These are phyloP conservation scores for Chironomus striatipennis DNA, from an alignment of 1,140 invertebrate genomes.

Conservation along the genomic window DNA sequence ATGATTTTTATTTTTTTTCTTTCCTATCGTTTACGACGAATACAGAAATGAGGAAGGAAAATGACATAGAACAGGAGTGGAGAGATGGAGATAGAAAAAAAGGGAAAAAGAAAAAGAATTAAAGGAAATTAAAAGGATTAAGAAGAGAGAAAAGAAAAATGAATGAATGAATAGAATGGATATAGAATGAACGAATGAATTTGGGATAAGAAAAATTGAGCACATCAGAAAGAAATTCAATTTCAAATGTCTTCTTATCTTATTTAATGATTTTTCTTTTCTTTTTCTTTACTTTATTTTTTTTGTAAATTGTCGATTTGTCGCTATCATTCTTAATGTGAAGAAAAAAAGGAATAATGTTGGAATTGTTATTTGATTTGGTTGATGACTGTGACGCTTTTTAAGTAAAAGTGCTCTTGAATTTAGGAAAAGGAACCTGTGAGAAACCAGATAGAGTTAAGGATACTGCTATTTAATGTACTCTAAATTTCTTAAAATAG, in stretches of 20 bases:
- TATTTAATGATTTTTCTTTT: constrained; percentile 21
- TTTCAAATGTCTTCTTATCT: constrained; percentile 16
- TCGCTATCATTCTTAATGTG: constrained; percentile 6
- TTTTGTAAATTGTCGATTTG: neutral
- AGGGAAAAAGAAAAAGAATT: neutral
- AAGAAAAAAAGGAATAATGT: neutral
- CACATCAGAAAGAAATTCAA: constrained; percentile 11
- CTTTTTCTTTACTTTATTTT: neutral
- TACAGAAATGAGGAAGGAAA: too few species aligned
- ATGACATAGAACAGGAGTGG: neutral
- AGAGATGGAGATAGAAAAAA: neutral
- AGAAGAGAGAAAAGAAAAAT: neutral
- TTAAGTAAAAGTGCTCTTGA: too few species aligned
- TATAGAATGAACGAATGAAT: neutral
- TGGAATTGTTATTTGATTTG: too few species aligned
- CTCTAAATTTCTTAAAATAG: too few species aligned
- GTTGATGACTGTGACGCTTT: too few species aligned
- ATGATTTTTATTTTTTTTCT: too few species aligned
- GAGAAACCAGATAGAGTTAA: too few species aligned
- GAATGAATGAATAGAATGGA: neutral
- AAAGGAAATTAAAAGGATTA: constrained; percentile 22
- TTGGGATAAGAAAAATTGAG: constrained; percentile 5
- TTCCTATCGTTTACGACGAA: neutral
- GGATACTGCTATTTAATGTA: too few species aligned
- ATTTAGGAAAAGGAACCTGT: too few species aligned